phyloP scores from a whole-genome alignment of 2,888 invertebrate genomes.

The Metopia argyrocephala region DNA sequence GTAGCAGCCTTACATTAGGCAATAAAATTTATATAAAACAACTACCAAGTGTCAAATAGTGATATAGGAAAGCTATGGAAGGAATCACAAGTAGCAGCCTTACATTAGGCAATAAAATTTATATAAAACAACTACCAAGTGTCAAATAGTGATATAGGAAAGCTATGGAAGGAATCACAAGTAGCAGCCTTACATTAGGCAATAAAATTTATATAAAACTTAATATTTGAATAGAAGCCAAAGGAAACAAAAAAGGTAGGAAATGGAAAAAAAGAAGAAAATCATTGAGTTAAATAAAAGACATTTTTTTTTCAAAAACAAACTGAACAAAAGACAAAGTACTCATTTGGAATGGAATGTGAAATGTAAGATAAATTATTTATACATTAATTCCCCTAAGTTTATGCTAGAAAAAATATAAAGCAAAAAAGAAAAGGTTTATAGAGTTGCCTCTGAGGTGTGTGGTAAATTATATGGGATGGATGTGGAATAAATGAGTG shows the following conservation, averaged over 20 bases:
- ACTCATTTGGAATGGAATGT: constrained; percentile 43
- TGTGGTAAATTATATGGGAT: too few species aligned
- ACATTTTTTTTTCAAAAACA: background rate
- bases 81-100: background rate
- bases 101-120: background rate
- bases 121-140: background rate
- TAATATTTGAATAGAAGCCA: background rate
- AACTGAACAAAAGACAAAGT: constrained; percentile 11
- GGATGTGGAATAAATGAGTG: too few species aligned
- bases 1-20: background rate
- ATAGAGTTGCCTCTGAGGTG: constrained; percentile 10
- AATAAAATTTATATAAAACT: background rate
- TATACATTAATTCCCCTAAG: constrained; percentile 44
- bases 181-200: background rate
- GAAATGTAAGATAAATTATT: constrained; percentile 46
- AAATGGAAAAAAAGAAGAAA: constrained; percentile 47
- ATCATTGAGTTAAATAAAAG: background rate
- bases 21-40: background rate
- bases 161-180: too few species aligned
- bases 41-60: too few species aligned
- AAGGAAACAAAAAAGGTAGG: constrained; percentile 12
- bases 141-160: too few species aligned
- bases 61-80: too few species aligned
- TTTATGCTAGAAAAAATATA: constrained; percentile 18
- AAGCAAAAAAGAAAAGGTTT: background rate